These are phyloP conservation scores for Frankliniella intonsa DNA, from an alignment of 2,888 invertebrate species.

Conservation along the genomic window DNA sequence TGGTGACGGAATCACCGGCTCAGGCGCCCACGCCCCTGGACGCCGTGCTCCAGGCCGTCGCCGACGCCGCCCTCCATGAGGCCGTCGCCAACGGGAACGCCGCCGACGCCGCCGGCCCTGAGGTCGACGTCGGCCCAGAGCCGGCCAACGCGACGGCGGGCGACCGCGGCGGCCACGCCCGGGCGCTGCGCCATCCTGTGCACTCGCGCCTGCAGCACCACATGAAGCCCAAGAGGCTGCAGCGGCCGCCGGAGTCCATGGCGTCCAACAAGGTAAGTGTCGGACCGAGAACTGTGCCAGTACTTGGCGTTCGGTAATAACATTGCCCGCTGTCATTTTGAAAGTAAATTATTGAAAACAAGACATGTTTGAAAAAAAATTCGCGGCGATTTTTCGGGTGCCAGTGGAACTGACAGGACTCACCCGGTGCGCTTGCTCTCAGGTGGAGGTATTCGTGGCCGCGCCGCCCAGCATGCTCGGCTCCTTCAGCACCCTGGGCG, in stretches of 20 bases:
- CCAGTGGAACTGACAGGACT: no score
- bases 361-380: no score
- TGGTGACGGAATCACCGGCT: background rate
- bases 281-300: background rate
- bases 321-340: background rate
- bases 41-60: background rate
- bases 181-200: background rate
- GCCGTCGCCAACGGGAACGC: background rate
- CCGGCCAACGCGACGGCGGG: slow-evolving; percentile 16
- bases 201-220: slow-evolving; percentile 21
- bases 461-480: slow-evolving; percentile 47
- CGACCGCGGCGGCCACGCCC: background rate
- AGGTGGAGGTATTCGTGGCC: slow-evolving; percentile 38
- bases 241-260: slow-evolving; percentile 7
- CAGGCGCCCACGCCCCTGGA: background rate
- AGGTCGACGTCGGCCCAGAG: background rate
- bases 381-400: no score
- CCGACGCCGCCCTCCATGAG: background rate
- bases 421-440: background rate
- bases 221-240: slow-evolving; percentile 13
- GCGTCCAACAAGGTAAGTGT: background rate
- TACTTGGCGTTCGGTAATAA: background rate
- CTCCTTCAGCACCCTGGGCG: slow-evolving; percentile 57
- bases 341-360: no score
- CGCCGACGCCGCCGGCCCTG: background rate